Evolutionary conservation across 53 echinoderm and acorn worm genomes (phyloP), one percentile per base, ranked within the genome.

Genomic region (Apostichopus leukothele): DNA sequence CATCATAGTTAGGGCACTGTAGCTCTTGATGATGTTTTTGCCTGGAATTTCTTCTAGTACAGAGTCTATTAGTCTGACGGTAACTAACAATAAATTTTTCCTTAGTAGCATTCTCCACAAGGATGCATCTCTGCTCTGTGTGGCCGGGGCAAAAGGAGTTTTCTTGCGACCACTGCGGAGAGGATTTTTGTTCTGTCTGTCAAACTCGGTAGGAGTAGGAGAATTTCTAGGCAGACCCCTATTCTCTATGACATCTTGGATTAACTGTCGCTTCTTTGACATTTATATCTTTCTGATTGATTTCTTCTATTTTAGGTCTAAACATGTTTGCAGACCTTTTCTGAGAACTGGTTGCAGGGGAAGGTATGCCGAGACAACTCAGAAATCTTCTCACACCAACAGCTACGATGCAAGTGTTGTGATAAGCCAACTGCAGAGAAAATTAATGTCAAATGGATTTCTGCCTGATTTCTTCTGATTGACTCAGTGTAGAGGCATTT

Each of bases 51-150:
- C 18, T 68, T 9, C 21, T 4, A 50, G 9, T n/a, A 52, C 92
- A 92, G 14, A 92, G 83, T 86, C 87, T 89, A 78, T 53, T 89
- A 8, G 88, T 88, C 60, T 91, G 89, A 83, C 84, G 51, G 19
- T 73, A 88, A 25, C 51, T 74, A 4, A 92, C 57, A 6, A 86
- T 39, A 8, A 8, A 71, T 27, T 92, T 92, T 0, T 21, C 67
- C 6, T 60, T 6, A 7, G 89, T 89, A 14, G 83, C 68, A 54
- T 86, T 39, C 78, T 92, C 89, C 12, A 52, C 89, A 9, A 92
- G 66, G 21, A 86, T 39, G 39, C 86, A 86, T 89, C 86, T 54
- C 89, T 61, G 6, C 84, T 89, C 55, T 92, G 92, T 26, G 78
- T 25, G 25, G 25, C 25, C 25, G 25, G 25, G 25, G 25, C 25